A percentile compares a stretch with the other conserved stretches of the same genome.
These are phyloP conservation scores for Rhinatrema bivittatum DNA, from an alignment of 2,797 vertebrate species.

Conservation along the genomic window DNA sequence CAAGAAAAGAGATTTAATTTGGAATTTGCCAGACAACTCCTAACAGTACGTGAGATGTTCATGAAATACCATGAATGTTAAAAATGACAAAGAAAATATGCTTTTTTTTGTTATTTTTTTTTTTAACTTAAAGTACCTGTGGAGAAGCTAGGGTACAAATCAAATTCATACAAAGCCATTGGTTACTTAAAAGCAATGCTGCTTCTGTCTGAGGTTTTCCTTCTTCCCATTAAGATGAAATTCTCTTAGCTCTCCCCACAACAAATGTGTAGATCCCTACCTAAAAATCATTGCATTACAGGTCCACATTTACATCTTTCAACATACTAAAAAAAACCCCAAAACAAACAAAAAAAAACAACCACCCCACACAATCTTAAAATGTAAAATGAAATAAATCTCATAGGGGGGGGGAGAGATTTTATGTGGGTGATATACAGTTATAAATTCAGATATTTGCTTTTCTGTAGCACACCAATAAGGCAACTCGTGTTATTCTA, in stretches of 20 bases:
- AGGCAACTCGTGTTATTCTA: conserved; percentile 4
- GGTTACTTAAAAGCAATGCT: background rate
- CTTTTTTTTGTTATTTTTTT: background rate
- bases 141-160: background rate
- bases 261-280: no score
- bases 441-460: no score
- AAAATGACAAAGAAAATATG: background rate
- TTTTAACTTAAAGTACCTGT: background rate
- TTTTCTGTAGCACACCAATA: no score
- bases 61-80: background rate
- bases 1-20: background rate
- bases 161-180: background rate
- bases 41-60: no score
- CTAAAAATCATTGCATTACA: no score
- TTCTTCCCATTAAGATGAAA: background rate
- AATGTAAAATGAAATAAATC: conserved; percentile 5
- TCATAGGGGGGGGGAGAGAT: background rate
- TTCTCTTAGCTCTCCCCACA: background rate
- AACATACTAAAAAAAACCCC: no score
- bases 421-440: no score
- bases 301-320: background rate
- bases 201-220: background rate
- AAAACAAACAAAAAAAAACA: no score
- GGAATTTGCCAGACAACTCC: background rate
- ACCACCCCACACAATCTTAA: conserved; percentile 7